Conservation (phyloP, 2,797 vertebrate genomes). For the Simalia tracyae region DNA sequence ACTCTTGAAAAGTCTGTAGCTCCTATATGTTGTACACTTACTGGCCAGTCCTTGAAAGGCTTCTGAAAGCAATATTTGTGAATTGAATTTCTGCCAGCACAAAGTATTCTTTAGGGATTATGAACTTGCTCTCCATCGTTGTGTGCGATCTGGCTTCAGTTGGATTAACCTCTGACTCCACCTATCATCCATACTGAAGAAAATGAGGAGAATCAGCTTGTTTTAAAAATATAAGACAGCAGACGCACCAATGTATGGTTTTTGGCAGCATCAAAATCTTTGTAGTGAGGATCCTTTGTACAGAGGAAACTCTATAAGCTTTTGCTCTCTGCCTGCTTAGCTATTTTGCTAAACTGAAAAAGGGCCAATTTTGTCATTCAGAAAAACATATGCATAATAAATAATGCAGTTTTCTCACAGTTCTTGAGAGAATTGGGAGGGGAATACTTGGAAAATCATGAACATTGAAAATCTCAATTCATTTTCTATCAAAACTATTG, state of each 20-base stretch:
- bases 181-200: background rate
- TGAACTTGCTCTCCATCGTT: background rate
- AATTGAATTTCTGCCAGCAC: background rate
- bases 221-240: conserved; percentile 15
- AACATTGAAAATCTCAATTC: conserved; percentile 19
- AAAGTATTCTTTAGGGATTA: background rate
- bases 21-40: background rate
- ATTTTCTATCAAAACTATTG: background rate
- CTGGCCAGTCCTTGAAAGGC: background rate
- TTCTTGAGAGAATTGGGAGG: background rate
- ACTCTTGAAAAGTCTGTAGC: background rate
- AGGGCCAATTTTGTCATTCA: conserved; percentile 56
- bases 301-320: conserved; percentile 37
- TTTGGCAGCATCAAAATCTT: conserved; percentile 34
- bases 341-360: conserved; percentile 47
- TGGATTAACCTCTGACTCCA: conserved; percentile 4
- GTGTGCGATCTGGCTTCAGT: background rate
- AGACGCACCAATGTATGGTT: conserved; percentile 31
- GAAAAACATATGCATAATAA: conserved; percentile 54
- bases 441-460: background rate
- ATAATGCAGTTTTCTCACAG: conserved; percentile 27
- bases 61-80: background rate
- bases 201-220: conserved; percentile 13
- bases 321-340: conserved; percentile 38
- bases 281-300: conserved; percentile 10